phyloP scores from a whole-genome alignment of 2,113 vertebrate species.

The Caranx ignobilis region DNA sequence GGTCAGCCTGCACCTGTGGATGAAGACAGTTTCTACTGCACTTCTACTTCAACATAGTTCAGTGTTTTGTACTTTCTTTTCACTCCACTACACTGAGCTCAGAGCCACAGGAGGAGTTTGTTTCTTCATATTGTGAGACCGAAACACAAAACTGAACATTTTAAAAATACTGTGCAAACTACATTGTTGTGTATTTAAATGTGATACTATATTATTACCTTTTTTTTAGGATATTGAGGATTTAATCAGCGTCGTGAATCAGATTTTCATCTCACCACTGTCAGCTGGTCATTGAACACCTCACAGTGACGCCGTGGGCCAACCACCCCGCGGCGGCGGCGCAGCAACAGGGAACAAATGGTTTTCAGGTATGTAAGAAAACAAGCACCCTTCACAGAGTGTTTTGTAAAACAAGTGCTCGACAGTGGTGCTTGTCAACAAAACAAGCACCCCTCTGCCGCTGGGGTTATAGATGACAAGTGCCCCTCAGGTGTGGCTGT shows the following conservation, averaged over 20 bases:
- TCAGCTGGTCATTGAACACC: not conserved
- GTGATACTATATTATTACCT: too few species aligned
- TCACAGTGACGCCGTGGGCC: not conserved
- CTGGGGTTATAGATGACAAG: constrained; percentile 74
- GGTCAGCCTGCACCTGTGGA: not conserved
- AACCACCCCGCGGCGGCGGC: constrained; percentile 4
- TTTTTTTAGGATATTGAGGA: too few species aligned
- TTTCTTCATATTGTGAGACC: too few species aligned
- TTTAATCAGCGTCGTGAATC: too few species aligned
- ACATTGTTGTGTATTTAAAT: too few species aligned
- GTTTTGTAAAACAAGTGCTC: constrained; percentile 64
- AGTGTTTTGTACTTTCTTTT: not conserved
- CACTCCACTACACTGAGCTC: not conserved
- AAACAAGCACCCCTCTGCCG: constrained; percentile 67
- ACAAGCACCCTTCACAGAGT: constrained; percentile 47
- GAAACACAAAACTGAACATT: too few species aligned
- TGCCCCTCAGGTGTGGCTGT: constrained; percentile 72
- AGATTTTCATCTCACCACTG: not conserved
- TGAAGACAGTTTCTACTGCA: not conserved
- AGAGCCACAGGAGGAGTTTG: too few species aligned
- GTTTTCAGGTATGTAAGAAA: constrained; percentile 23
- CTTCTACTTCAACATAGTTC: too few species aligned
- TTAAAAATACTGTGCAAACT: too few species aligned
- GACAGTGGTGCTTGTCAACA: constrained; percentile 67
- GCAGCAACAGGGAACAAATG: constrained; percentile 23